Evolutionary conservation across 2,888 invertebrate genomes (phyloP), one percentile per base, ranked within the genome.

Genomic region (Drosophila subquinaria): DNA sequence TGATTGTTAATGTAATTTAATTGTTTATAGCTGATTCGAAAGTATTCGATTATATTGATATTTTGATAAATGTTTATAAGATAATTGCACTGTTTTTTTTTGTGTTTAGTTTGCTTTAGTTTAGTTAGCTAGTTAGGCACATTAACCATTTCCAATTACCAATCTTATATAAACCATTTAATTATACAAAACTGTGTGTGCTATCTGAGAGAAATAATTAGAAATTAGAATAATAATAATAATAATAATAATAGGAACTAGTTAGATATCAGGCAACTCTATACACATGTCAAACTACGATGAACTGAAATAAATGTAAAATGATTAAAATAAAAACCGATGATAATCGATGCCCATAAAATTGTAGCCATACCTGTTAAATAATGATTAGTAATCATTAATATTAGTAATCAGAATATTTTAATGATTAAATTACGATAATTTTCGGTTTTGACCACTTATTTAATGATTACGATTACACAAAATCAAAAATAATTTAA

Each of bases 101-200:
- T 64, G 63, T 42, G 40, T 59, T 68, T 27, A 23, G 45, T 56
- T 56, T 11, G 33, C 4, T 38, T 47, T 66, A 40, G 66, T 65
- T 75, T 66, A 81, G 65, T 69, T 73, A 79, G 65, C 62, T 75
- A 73, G 79, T 72, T 79, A 86, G 87, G 69, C 67, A 69, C 73
- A 67, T 71, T 73, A 59, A 83, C 55, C 65, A 84, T 87, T 85
- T 89, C 84, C 89, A 89, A 83, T 74, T 70, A 38, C 67, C 67
- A 59, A 42, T 69, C 56, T 51, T 36, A n/a, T 53, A 53, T 1
- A 23, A 23, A 11, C 17, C 11, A 68, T 48, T 27, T 30, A 69
- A 57, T 35, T 38, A 56, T 63, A 56, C 20, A 5, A 30, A 56
- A 53, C 27, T 6, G 38, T 48, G 64, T 57, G 67, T 76, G 76